phyloP scores from a whole-genome alignment of 1,140 invertebrate genomes.

The Delia radicum region DNA sequence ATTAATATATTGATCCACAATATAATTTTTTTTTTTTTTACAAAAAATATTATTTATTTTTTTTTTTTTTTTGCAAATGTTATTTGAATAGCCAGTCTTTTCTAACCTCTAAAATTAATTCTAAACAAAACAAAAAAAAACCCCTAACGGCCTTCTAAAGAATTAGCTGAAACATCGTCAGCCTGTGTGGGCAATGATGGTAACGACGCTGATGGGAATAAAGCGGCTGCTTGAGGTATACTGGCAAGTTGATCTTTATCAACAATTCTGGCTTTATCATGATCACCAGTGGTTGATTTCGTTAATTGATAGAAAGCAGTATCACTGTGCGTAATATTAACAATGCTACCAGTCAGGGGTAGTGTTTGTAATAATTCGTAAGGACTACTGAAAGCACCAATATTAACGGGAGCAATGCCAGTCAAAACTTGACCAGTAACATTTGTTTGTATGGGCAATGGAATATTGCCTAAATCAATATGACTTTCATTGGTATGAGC shows the following conservation, averaged over 20 bases:
- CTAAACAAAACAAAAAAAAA: no score
- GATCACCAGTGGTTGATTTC: conserved; percentile 41
- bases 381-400: conserved; percentile 54
- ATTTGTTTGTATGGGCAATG: conserved; percentile 60
- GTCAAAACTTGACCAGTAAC: conserved; percentile 59
- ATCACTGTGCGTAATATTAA: conserved; percentile 55
- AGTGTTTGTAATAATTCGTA: conserved; percentile 48
- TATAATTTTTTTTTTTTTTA: not conserved
- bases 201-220: conserved; percentile 37
- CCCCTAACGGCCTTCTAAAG: not conserved
- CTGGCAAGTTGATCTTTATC: conserved; percentile 38
- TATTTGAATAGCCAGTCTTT: conserved; percentile 8
- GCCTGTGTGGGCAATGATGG: not conserved
- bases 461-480: conserved; percentile 59
- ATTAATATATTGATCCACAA: conserved; percentile 3
- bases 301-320: conserved; percentile 51
- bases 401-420: conserved; percentile 57
- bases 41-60: not conserved
- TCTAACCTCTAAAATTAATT: conserved; percentile 1
- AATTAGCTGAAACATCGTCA: not conserved
- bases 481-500: conserved; percentile 56
- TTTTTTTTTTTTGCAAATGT: not conserved
- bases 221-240: conserved; percentile 41
- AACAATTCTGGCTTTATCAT: conserved; percentile 44
- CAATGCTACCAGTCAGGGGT: conserved; percentile 52